Conservation (phyloP, 2,113 vertebrate species). For the Grammomys dolichurus region DNA sequence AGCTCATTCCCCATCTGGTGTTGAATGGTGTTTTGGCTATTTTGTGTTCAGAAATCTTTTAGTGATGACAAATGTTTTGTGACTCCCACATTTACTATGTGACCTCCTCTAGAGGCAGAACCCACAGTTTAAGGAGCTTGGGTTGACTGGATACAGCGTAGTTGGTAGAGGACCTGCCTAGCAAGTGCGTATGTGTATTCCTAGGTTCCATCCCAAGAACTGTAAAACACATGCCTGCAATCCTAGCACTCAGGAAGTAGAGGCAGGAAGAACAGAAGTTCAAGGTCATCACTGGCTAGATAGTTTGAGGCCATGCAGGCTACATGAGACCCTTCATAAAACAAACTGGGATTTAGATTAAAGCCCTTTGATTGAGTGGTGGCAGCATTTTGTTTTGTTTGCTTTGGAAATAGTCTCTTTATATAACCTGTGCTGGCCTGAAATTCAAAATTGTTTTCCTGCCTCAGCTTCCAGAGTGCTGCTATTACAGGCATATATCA, state of each 20-base stretch:
- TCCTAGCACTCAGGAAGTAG: not conserved
- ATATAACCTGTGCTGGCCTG: not conserved
- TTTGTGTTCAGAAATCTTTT: not conserved
- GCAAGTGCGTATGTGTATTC: not conserved
- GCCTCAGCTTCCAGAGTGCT: not conserved
- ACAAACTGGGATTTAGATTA: not conserved
- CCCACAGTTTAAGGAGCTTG: not conserved
- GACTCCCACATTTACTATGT: not conserved
- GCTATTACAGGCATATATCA: not conserved
- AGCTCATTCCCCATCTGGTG: not conserved
- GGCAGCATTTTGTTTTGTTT: not conserved
- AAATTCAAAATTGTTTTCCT: not conserved
- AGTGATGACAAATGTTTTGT: not conserved
- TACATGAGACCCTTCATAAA: not conserved
- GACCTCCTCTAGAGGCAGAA: not conserved
- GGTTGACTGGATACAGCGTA: not conserved
- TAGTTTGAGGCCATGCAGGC: not conserved
- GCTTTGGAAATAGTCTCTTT: not conserved
- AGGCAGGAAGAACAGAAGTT: not conserved
- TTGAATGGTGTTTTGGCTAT: not conserved
- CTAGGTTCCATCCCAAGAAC: not conserved
- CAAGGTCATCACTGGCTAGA: not conserved
- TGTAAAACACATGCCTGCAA: not conserved
- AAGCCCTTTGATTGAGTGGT: conserved; percentile 6
- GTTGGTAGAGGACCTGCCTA: not conserved